phyloP scores from a whole-genome alignment of 2,113 vertebrate species.

The Anthoscopus minutus region DNA sequence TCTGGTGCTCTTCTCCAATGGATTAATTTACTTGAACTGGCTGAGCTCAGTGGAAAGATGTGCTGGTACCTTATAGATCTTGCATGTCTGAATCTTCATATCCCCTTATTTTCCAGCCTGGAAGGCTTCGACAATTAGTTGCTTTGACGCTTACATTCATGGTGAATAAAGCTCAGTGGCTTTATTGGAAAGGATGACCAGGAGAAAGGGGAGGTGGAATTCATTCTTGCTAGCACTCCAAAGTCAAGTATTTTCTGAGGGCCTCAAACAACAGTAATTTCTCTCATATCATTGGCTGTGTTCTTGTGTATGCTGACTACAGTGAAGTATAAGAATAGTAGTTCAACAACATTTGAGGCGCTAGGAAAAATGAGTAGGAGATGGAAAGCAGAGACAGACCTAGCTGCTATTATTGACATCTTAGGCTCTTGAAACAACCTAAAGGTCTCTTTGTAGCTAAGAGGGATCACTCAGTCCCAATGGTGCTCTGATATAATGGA shows the following conservation, averaged over 20 bases:
- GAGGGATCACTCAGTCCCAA: background rate
- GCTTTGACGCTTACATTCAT: background rate
- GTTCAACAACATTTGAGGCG: background rate
- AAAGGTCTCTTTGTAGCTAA: background rate
- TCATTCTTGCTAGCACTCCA: background rate
- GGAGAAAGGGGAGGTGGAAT: background rate
- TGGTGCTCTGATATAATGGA: background rate
- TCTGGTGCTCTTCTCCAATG: background rate
- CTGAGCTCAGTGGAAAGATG: background rate
- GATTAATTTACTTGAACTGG: background rate
- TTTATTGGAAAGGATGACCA: background rate
- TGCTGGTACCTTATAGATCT: background rate
- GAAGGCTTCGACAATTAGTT: background rate
- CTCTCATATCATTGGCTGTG: rapidly evolving
- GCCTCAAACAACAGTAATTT: background rate
- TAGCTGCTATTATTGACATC: background rate
- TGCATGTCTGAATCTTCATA: background rate
- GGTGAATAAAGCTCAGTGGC: background rate
- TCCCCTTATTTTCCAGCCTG: background rate
- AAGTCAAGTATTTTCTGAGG: background rate
- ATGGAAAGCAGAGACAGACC: background rate
- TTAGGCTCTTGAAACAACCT: background rate
- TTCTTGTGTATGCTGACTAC: background rate
- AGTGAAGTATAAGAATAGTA: background rate
- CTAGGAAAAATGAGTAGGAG: background rate